These are phyloP conservation scores for Neostethus bicornis DNA, from an alignment of 2,797 vertebrate species.

Conservation along the genomic window DNA sequence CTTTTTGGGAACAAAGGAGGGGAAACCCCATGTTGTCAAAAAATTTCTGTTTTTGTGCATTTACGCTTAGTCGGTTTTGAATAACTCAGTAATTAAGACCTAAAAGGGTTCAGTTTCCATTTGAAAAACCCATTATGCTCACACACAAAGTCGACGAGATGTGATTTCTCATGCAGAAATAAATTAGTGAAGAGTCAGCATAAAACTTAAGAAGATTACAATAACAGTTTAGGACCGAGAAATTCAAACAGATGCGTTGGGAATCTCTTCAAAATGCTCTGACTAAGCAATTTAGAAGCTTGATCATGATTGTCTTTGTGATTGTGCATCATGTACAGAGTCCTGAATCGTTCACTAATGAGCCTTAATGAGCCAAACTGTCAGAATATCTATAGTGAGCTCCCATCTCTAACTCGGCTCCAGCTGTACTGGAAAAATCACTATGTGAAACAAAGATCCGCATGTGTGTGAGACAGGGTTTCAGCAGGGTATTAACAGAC, in stretches of 20 bases:
- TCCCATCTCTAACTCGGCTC: slow-evolving; percentile 18
- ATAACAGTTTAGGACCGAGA: background rate
- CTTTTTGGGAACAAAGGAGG: too few relatives aligned
- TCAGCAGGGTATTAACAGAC: slow-evolving; percentile 65
- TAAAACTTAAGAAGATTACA: too few relatives aligned
- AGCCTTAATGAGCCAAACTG: slow-evolving; percentile 50
- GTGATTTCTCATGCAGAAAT: too few relatives aligned
- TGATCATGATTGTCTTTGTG: slow-evolving; percentile 4
- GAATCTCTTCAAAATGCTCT: background rate
- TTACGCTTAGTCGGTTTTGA: background rate
- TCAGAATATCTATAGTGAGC: slow-evolving; percentile 21
- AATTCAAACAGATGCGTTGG: background rate
- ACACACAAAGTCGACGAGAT: too few relatives aligned
- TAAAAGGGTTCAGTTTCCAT: slow-evolving; percentile 2
- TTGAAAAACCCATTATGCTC: accelerated
- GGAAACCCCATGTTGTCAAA: too few relatives aligned
- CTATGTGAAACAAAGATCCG: slow-evolving; percentile 30
- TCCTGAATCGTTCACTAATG: slow-evolving; percentile 36
- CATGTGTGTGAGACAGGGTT: slow-evolving; percentile 13
- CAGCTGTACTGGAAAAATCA: slow-evolving; percentile 59
- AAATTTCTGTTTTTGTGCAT: too few relatives aligned
- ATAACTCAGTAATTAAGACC: slow-evolving; percentile 14
- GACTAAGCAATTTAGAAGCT: background rate
- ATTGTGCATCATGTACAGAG: slow-evolving; percentile 5
- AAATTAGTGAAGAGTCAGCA: too few relatives aligned